A percentile compares a stretch with the other conserved stretches of the same genome.
These are phyloP conservation scores for Amiota communis DNA, from an alignment of 2,888 invertebrate genomes.

Conservation along the genomic window DNA sequence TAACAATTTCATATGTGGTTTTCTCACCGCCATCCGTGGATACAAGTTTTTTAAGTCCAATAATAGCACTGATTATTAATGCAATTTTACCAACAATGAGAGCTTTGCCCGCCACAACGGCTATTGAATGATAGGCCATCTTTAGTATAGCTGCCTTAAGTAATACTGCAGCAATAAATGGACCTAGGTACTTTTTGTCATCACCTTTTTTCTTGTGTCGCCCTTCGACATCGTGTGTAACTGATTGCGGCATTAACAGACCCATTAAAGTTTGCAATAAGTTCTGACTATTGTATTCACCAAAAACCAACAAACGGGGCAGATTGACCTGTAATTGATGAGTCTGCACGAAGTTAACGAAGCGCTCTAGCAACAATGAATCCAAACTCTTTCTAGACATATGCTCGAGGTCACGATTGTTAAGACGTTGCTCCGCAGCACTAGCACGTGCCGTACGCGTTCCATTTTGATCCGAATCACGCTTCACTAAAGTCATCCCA, in stretches of 20 bases:
- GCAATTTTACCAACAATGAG: constrained; percentile 89
- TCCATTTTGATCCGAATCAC: constrained; percentile 53
- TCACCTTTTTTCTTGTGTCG: constrained; percentile 77
- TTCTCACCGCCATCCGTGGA: constrained; percentile 82
- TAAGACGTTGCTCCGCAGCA: constrained; percentile 72
- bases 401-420: constrained; percentile 77
- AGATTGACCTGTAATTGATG: constrained; percentile 76
- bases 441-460: constrained; percentile 68
- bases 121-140: constrained; percentile 83
- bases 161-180: constrained; percentile 80
- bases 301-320: constrained; percentile 74
- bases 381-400: constrained; percentile 78
- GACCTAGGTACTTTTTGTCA: constrained; percentile 77
- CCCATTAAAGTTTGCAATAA: constrained; percentile 71
- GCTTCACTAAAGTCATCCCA: constrained; percentile 76
- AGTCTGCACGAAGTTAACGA: constrained; percentile 77
- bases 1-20: constrained; percentile 89
- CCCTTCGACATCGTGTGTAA: constrained; percentile 73
- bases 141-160: constrained; percentile 83
- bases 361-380: constrained; percentile 76
- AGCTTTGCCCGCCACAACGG: constrained; percentile 86
- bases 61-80: constrained; percentile 83
- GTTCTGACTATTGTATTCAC: constrained; percentile 71
- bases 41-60: constrained; percentile 86
- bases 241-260: constrained; percentile 55